Conservation (phyloP, 2,113 vertebrate species). For the Ceyx margarethae region DNA sequence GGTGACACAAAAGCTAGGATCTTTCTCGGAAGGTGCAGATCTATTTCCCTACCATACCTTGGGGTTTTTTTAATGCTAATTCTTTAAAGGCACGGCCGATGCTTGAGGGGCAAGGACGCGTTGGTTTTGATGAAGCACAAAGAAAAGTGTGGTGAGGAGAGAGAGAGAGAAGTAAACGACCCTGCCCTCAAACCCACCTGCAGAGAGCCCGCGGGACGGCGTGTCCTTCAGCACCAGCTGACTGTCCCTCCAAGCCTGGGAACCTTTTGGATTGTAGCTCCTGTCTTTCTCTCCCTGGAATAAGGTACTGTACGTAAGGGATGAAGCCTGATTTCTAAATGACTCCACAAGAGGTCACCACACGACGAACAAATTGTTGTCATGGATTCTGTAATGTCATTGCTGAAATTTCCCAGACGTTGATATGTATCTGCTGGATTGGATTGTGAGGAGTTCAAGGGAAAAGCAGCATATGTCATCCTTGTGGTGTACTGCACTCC, state of each 20-base stretch:
- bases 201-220: accelerated
- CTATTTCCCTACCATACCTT: not conserved
- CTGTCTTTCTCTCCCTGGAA: not conserved
- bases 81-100: not conserved
- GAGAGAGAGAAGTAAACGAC: not conserved
- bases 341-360: conserved; percentile 64
- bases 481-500: not conserved
- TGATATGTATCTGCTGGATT: not conserved
- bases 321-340: conserved; percentile 32
- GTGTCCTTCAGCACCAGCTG: not conserved
- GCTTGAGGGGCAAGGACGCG: not conserved
- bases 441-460: not conserved
- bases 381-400: not conserved
- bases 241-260: not conserved
- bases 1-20: conserved; percentile 25
- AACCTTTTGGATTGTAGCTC: not conserved
- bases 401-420: conserved; percentile 1
- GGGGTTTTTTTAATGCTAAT: not conserved
- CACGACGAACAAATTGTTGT: conserved; percentile 17
- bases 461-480: not conserved
- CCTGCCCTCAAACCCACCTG: not conserved
- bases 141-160: not conserved
- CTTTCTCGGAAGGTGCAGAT: conserved; percentile 1
- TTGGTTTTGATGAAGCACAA: not conserved
- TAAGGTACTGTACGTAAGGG: accelerated